Conservation (phyloP, 2,797 vertebrate genomes). For the Psittacula echo region DNA sequence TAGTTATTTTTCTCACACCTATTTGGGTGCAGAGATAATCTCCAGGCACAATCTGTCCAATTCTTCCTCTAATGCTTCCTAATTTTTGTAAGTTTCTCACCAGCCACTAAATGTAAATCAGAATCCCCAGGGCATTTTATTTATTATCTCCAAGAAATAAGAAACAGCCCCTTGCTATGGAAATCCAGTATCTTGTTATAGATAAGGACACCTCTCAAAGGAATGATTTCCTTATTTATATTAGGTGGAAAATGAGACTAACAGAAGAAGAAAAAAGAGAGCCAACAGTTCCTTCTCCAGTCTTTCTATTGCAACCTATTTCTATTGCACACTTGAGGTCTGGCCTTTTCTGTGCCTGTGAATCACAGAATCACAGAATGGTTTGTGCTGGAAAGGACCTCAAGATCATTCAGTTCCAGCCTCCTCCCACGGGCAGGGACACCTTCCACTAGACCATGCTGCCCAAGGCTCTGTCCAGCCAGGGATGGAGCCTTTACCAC, state of each 20-base stretch:
- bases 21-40: not conserved
- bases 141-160: not conserved
- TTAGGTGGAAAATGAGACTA: not conserved
- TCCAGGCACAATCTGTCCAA: not conserved
- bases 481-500: not conserved
- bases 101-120: not conserved
- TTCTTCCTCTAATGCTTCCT: constrained; percentile 10
- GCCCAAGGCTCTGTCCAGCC: not conserved
- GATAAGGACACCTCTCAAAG: not conserved
- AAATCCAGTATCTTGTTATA: constrained; percentile 1
- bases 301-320: not conserved
- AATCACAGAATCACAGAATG: not conserved
- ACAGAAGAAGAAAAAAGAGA: not conserved
- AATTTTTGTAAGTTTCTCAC: not conserved
- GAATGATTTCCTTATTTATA: not conserved
- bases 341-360: not conserved
- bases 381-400: not conserved
- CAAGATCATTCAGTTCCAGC: not conserved
- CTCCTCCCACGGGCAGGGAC: not conserved
- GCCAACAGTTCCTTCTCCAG: not conserved
- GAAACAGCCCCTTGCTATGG: not conserved
- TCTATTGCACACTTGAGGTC: not conserved
- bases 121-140: not conserved
- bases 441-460: not conserved
- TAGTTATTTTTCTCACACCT: constrained; percentile 9